Evolutionary conservation across 1,140 invertebrate species (phyloP).

Genomic region (Saccostrea echinata): DNA sequence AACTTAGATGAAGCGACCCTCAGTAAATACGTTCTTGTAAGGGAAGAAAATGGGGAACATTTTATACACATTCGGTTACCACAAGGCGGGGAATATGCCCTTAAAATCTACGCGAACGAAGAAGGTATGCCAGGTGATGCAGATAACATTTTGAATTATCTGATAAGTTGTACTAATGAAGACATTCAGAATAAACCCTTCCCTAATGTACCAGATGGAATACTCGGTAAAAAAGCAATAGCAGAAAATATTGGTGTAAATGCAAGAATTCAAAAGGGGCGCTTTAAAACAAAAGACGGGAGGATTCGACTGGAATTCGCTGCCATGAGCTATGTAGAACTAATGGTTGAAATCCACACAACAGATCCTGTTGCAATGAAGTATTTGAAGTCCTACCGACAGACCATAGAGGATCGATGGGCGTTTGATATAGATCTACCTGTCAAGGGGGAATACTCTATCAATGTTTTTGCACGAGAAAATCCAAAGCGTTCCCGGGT

Average conservation of each 20-base stretch:
- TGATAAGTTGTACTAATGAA: constrained; percentile 67
- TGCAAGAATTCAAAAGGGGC: constrained; percentile 66
- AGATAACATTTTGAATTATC: constrained; percentile 76
- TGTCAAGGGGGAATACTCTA: constrained; percentile 73
- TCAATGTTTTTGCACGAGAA: constrained; percentile 74
- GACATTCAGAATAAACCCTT: constrained; percentile 67
- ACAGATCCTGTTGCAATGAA: constrained; percentile 66
- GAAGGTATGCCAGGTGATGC: constrained; percentile 69
- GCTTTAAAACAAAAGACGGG: constrained; percentile 66
- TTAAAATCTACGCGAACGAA: constrained; percentile 75
- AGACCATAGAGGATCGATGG: constrained; percentile 68
- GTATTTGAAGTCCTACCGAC: constrained; percentile 58
- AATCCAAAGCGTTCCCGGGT: constrained; percentile 67
- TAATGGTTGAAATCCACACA: constrained; percentile 73
- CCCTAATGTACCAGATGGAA: constrained; percentile 72
- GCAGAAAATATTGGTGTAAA: constrained; percentile 68
- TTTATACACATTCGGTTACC: constrained; percentile 73
- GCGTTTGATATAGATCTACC: constrained; percentile 73
- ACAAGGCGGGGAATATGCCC: constrained; percentile 75
- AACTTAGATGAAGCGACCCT: constrained; percentile 73
- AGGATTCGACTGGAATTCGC: constrained; percentile 66
- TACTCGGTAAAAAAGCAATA: constrained; percentile 66
- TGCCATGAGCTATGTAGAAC: constrained; percentile 66
- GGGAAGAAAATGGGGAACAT: constrained; percentile 71
- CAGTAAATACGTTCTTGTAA: constrained; percentile 71